A percentile compares a stretch with the other conserved stretches of the same genome.
These are phyloP conservation scores for Pachymerium ferrugineum DNA, from an alignment of 2,888 invertebrate species.

Conservation along the genomic window DNA sequence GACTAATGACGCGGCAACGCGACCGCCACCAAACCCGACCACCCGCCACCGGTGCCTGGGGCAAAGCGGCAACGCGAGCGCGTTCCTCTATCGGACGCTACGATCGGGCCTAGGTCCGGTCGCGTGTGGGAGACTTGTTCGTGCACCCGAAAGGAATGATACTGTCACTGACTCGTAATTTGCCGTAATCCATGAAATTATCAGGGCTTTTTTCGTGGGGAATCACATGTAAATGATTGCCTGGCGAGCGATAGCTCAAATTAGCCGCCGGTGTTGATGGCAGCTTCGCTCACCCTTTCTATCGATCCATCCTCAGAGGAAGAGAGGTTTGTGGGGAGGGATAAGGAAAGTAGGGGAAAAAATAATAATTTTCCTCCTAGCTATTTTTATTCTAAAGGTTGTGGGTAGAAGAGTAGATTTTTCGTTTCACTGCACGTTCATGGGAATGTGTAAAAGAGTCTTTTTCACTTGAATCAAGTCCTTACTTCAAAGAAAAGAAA, in stretches of 20 bases:
- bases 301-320: neutral
- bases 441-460: neutral
- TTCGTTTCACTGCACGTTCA: neutral
- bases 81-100: conserved; percentile 5
- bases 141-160: conserved; percentile 24
- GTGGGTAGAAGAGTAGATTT: neutral
- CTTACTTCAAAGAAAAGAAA: too few relatives aligned
- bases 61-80: neutral
- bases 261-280: conserved; percentile 28
- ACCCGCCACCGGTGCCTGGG: conserved; percentile 1
- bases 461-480: neutral
- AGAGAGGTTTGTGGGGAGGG: conserved; percentile 12
- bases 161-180: conserved; percentile 34
- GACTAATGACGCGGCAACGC: conserved; percentile 30
- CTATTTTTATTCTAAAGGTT: too few relatives aligned
- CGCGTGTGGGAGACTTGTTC: neutral
- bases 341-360: neutral
- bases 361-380: conserved; percentile 15
- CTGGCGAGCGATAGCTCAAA: conserved; percentile 31
- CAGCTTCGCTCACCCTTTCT: conserved; percentile 8
- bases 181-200: conserved; percentile 34
- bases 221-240: conserved; percentile 34
- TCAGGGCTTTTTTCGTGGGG: conserved; percentile 22
- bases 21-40: neutral
- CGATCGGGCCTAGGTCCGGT: conserved; percentile 6